phyloP scores from a whole-genome alignment of 2,113 vertebrate genomes.

The Fregata magnificens region DNA sequence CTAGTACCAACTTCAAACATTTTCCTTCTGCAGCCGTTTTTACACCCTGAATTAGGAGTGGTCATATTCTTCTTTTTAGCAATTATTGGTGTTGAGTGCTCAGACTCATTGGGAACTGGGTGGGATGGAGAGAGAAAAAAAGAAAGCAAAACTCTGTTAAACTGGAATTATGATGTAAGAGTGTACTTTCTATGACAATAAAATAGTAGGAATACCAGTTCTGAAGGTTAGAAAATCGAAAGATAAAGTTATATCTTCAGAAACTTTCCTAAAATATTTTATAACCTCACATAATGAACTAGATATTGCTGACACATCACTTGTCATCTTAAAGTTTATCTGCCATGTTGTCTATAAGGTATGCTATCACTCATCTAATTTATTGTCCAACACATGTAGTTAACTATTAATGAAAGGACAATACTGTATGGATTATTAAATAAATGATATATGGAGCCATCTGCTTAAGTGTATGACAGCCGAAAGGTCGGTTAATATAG shows the following conservation, averaged over 20 bases:
- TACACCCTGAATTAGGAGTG: background rate
- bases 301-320: background rate
- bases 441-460: background rate
- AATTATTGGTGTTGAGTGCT: background rate
- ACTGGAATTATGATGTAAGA: background rate
- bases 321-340: background rate
- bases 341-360: background rate
- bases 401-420: conserved; percentile 14
- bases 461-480: background rate
- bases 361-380: background rate
- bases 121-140: background rate
- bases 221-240: background rate
- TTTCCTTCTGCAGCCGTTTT: background rate
- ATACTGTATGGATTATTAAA: conserved; percentile 33
- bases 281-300: background rate
- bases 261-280: background rate
- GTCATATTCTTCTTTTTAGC: background rate
- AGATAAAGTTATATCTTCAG: background rate
- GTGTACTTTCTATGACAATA: background rate
- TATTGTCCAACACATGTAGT: background rate
- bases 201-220: background rate
- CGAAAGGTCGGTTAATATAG: conserved; percentile 12
- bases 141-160: background rate
- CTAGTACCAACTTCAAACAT: background rate
- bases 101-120: background rate